Percentiles rank a stretch among this genome's conserved stretches.
phyloP scores from a whole-genome alignment of 35 echinoderm and acorn worm species.

The Diadema setosum region DNA sequence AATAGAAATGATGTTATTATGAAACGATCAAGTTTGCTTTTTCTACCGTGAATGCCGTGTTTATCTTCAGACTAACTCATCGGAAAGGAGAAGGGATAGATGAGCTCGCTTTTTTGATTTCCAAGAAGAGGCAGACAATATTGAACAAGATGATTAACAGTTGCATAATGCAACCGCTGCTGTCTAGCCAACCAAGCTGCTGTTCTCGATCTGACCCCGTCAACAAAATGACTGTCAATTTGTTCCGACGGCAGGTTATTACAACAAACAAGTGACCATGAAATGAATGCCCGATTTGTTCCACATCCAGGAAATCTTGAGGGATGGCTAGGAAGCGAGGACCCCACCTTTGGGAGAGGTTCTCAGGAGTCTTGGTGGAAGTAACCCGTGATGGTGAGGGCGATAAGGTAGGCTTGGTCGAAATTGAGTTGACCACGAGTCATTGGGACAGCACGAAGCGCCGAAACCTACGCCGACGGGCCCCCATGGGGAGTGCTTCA shows the following conservation, averaged over 20 bases:
- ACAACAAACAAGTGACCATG: conserved; percentile 20
- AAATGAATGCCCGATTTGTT: conserved; percentile 24
- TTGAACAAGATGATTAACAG: no score
- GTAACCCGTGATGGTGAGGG: neutral
- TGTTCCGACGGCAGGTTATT: neutral
- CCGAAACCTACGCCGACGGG: conserved; percentile 10
- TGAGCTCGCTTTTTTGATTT: no score
- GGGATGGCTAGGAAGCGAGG: neutral
- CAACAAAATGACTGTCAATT: neutral
- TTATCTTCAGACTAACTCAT: no score
- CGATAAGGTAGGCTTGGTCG: neutral
- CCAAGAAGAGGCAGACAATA: no score
- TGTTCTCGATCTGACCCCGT: no score
- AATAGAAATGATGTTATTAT: no score
- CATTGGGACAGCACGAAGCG: conserved; percentile 1
- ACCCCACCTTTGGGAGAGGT: neutral
- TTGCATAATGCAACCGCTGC: neutral
- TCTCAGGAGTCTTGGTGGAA: neutral
- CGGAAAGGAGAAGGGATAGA: no score
- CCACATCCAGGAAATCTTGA: neutral
- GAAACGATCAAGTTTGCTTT: no score
- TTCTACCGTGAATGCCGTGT: no score
- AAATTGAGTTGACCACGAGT: neutral
- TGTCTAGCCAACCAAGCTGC: no score
- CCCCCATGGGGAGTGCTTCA: neutral